Percentiles rank a stretch among this genome's conserved stretches.
These are phyloP conservation scores for Nasonia giraulti DNA, from an alignment of 1,140 invertebrate species.

Conservation along the genomic window DNA sequence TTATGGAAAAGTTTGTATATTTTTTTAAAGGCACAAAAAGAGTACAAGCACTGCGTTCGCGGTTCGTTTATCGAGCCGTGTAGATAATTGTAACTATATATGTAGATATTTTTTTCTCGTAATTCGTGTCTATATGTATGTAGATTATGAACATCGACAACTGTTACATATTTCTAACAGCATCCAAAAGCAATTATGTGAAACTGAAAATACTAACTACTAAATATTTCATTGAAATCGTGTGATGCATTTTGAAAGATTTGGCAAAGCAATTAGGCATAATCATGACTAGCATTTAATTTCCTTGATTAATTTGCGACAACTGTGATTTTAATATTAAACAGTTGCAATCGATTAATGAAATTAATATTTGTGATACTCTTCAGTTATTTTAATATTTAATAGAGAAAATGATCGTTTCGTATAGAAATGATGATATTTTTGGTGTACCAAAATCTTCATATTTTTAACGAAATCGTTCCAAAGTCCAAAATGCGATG, in stretches of 20 bases:
- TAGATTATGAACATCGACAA: not conserved
- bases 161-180: not conserved
- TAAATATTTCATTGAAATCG: not conserved
- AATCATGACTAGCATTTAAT: constrained; percentile 16
- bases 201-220: not conserved
- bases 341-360: constrained; percentile 13
- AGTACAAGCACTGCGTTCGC: not conserved
- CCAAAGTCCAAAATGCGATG: not conserved
- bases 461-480: not conserved
- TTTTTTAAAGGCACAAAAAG: constrained; percentile 1
- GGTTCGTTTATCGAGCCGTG: not conserved
- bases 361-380: constrained; percentile 23
- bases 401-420: not conserved
- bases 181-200: not conserved
- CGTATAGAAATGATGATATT: not conserved
- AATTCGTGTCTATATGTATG: not conserved
- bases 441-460: not conserved
- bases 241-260: not conserved
- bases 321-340: not conserved
- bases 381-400: not conserved
- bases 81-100: constrained; percentile 8
- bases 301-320: not conserved
- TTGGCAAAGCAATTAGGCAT: not conserved
- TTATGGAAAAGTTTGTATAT: not conserved
- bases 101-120: not conserved